These are phyloP conservation scores for Achroia grisella DNA, from an alignment of 1,140 invertebrate species.

Conservation along the genomic window DNA sequence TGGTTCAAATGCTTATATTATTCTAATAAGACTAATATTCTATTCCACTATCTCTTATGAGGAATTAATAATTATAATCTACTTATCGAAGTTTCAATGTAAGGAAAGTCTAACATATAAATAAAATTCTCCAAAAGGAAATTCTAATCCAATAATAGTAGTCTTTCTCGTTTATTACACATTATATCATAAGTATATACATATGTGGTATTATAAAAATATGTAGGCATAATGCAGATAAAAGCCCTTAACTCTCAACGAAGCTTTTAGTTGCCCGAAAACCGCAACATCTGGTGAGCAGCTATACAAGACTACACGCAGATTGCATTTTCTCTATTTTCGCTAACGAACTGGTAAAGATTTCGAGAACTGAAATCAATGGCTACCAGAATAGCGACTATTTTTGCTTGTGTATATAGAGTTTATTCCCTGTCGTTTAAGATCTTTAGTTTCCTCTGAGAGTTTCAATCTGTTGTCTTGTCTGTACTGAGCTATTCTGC, in stretches of 20 bases:
- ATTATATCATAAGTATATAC: too few relatives aligned
- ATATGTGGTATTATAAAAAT: too few relatives aligned
- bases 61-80: too few relatives aligned
- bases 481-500: conserved; percentile 49
- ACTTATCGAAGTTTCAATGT: too few relatives aligned
- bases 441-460: conserved; percentile 26
- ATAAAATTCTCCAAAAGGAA: too few relatives aligned
- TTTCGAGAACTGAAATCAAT: conserved; percentile 5
- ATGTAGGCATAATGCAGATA: too few relatives aligned
- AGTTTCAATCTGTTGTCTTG: conserved; percentile 64
- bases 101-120: too few relatives aligned
- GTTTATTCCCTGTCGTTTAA: conserved; percentile 23
- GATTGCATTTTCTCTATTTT: conserved; percentile 54
- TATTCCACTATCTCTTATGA: too few relatives aligned
- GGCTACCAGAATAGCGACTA: neutral
- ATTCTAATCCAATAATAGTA: too few relatives aligned
- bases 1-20: too few relatives aligned
- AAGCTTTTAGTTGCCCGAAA: conserved; percentile 58
- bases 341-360: conserved; percentile 15
- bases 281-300: conserved; percentile 64
- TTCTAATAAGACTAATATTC: too few relatives aligned
- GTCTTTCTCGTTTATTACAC: too few relatives aligned
- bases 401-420: neutral
- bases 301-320: conserved; percentile 35
- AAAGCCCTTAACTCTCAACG: conserved; percentile 31